These are phyloP conservation scores for Cenopis cana DNA, from an alignment of 2,888 invertebrate genomes.

Conservation along the genomic window DNA sequence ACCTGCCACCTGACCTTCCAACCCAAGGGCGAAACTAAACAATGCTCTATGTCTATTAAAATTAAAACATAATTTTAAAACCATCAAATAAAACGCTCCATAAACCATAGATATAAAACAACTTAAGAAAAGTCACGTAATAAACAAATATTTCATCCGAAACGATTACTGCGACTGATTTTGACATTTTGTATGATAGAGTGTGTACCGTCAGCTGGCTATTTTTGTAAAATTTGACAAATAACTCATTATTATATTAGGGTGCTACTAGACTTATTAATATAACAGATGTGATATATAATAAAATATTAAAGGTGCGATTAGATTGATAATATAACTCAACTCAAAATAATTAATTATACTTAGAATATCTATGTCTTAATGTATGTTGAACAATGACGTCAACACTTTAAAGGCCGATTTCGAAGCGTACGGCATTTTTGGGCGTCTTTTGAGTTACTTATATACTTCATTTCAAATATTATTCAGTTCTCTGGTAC, in stretches of 20 bases:
- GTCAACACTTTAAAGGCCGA: background rate
- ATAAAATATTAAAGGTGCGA: constrained; percentile 6
- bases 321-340: constrained; percentile 8
- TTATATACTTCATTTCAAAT: background rate
- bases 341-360: background rate
- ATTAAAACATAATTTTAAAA: constrained; percentile 43
- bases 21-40: no score
- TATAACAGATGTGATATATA: no score
- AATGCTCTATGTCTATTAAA: no score
- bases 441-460: background rate
- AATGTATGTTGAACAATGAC: background rate
- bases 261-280: constrained; percentile 19
- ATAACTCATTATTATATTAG: constrained; percentile 40
- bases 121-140: constrained; percentile 70
- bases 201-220: constrained; percentile 49
- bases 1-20: no score
- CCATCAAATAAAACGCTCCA: constrained; percentile 56
- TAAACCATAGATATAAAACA: constrained; percentile 55
- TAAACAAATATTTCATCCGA: constrained; percentile 66
- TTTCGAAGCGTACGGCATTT: background rate
- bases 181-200: constrained; percentile 66
- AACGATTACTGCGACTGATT: constrained; percentile 64
- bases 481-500: background rate
- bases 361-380: background rate
- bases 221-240: constrained; percentile 51